Percentiles rank a stretch among this genome's conserved stretches.
These are phyloP conservation scores for Cebidichthys violaceus DNA, from an alignment of 2,113 vertebrate species.

Conservation along the genomic window DNA sequence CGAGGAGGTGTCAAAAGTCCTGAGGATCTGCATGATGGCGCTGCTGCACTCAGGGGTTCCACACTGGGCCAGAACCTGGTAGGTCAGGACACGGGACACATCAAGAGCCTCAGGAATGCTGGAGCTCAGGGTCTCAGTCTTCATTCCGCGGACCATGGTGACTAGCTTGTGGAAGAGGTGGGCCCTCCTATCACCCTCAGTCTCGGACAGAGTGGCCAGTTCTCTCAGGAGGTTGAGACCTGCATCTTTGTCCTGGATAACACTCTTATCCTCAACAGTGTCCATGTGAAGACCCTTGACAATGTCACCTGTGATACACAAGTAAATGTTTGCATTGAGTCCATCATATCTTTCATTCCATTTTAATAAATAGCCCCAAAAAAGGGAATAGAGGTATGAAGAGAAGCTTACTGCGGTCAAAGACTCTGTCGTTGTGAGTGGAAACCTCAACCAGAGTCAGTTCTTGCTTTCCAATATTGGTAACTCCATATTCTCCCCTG, in stretches of 20 bases:
- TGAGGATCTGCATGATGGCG: constrained; percentile 88
- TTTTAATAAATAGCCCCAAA: too few relatives aligned
- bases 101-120: constrained; percentile 72
- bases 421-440: constrained; percentile 88
- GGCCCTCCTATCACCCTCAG: constrained; percentile 87
- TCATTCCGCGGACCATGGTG: constrained; percentile 86
- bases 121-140: constrained; percentile 78
- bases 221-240: constrained; percentile 86
- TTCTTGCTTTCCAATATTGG: constrained; percentile 88
- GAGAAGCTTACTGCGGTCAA: constrained; percentile 88
- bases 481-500: constrained; percentile 88
- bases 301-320: constrained; percentile 75
- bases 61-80: constrained; percentile 92
- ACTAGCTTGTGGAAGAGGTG: constrained; percentile 89
- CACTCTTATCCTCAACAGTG: constrained; percentile 78
- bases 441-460: constrained; percentile 85
- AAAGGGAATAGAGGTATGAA: too few relatives aligned
- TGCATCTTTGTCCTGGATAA: constrained; percentile 81
- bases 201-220: constrained; percentile 82
- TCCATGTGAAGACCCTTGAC: constrained; percentile 87
- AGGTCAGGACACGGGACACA: constrained; percentile 84
- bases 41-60: constrained; percentile 92
- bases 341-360: too few relatives aligned
- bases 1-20: constrained; percentile 76
- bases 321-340: too few relatives aligned